Evolutionary conservation across 2,888 invertebrate genomes (phyloP).

Genomic region (Dione juno): DNA sequence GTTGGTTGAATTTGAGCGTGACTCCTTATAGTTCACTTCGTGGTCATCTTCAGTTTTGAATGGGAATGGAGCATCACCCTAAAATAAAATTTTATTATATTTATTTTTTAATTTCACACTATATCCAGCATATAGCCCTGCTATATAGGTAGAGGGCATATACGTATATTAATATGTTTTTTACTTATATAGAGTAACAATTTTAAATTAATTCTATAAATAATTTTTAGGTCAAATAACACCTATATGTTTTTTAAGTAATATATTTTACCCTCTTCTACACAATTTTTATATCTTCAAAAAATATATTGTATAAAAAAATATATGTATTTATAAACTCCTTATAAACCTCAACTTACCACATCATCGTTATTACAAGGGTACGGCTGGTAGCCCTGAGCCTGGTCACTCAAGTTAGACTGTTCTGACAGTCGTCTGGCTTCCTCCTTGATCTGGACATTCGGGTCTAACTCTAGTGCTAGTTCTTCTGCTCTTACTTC

Average conservation of each 20-base stretch:
- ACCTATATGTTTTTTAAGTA: too few relatives aligned
- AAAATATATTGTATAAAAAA: too few relatives aligned
- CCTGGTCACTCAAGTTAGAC: conserved; percentile 77
- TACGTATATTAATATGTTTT: too few relatives aligned
- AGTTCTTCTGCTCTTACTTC: conserved; percentile 77
- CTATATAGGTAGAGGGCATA: too few relatives aligned
- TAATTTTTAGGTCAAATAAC: too few relatives aligned
- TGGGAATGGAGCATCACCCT: conserved; percentile 75
- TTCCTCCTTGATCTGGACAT: conserved; percentile 78
- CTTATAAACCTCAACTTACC: conserved; percentile 53
- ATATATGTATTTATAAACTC: too few relatives aligned
- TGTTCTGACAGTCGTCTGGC: conserved; percentile 78
- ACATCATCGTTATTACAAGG: conserved; percentile 73
- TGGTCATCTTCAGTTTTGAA: conserved; percentile 79
- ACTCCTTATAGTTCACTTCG: conserved; percentile 74
- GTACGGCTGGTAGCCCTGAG: conserved; percentile 75
- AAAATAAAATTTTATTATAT: conserved; percentile 27
- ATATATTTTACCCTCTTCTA: too few relatives aligned
- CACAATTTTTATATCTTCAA: too few relatives aligned
- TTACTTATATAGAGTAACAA: too few relatives aligned
- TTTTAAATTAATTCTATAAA: too few relatives aligned
- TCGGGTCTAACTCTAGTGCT: conserved; percentile 74
- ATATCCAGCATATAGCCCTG: too few relatives aligned
- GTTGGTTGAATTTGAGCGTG: conserved; percentile 78
- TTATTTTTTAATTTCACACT: too few relatives aligned